Percentiles rank a stretch among this genome's conserved stretches.
Evolutionary conservation across 2,888 invertebrate genomes (phyloP).

Genomic region (Xestia c-nigrum): DNA sequence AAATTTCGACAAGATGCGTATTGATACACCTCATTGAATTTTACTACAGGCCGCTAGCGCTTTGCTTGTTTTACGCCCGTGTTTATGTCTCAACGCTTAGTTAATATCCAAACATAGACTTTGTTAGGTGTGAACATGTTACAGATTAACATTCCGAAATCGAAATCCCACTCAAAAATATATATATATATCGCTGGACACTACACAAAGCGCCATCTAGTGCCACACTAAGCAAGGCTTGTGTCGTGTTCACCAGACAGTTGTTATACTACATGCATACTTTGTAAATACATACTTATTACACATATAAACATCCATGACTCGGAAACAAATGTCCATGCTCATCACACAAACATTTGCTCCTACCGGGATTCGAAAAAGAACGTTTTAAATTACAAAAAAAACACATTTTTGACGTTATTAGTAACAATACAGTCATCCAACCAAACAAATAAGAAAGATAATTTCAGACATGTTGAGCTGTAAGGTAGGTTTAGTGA

Average conservation of each 20-base stretch:
- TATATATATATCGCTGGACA: too few species aligned
- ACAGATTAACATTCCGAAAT: slow-evolving; percentile 13
- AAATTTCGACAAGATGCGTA: slow-evolving; percentile 77
- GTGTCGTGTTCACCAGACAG: too few species aligned
- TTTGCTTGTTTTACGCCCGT: slow-evolving; percentile 24
- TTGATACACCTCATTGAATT: slow-evolving; percentile 67
- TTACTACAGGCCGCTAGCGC: slow-evolving; percentile 51
- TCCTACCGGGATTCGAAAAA: neutral
- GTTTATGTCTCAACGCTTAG: slow-evolving; percentile 24
- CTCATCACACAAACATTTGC: too few species aligned
- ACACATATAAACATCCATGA: too few species aligned
- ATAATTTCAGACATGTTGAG: slow-evolving; percentile 12
- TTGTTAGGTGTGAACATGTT: slow-evolving; percentile 22
- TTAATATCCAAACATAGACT: slow-evolving; percentile 32
- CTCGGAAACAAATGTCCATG: too few species aligned
- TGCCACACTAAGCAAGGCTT: too few species aligned
- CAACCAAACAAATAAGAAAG: slow-evolving; percentile 18
- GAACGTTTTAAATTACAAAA: slow-evolving; percentile 9
- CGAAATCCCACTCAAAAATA: neutral
- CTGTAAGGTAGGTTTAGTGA: neutral
- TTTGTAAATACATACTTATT: too few species aligned
- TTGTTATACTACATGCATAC: too few species aligned
- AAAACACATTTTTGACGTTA: slow-evolving; percentile 11
- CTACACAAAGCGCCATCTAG: too few species aligned
- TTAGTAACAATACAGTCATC: slow-evolving; percentile 14